Evolutionary conservation across 1,140 invertebrate species (phyloP), one percentile per base, ranked within the genome.

Genomic region (Patella vulgata): DNA sequence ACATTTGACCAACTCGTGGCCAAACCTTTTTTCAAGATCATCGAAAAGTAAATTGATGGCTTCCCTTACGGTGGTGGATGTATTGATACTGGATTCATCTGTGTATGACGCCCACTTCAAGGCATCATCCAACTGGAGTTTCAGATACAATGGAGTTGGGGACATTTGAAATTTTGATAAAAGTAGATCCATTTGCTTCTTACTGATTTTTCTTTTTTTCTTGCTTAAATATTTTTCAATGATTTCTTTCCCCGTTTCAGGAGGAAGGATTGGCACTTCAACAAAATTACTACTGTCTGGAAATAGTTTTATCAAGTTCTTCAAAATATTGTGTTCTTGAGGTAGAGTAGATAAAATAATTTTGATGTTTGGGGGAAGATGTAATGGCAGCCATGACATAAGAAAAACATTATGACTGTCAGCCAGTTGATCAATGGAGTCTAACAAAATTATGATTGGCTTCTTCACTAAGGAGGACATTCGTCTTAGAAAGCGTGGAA

Each of bases 271-370:
- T 21, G 68, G 73, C 9, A 81, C 63, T 42, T 74, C 64, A 25
- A 76, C 33, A 66, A 67, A 80, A 53, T 62, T 69, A 0, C 50
- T 44, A 17, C 48, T n/a, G 25, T 71, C 68, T 42, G 70, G 70
- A 5, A 79, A 44, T 5, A 70, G 14, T 21, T 71, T 59, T 48
- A 64, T 61, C 17, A 82, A 55, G 19, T 72, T 82, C 3, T 70
- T 46, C 8, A 81, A 67, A 53, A 82, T 74, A 27, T 71, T 68
- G 57, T 77, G 71, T 54, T 81, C 71, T 48, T 74, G 50, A 30
- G 82, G 79, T 36, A 83, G 54, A 2, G 81, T 83, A 1, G 83
- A 84, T 17, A 97, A 89, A 39, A 98, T 91, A 65, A 98, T 90
- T 51, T 78, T 75, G 27, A 83, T 63, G 63, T 82, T 78, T 40